These are phyloP conservation scores for Mustela lutreola DNA, from an alignment of 2,113 vertebrate genomes.

Conservation along the genomic window DNA sequence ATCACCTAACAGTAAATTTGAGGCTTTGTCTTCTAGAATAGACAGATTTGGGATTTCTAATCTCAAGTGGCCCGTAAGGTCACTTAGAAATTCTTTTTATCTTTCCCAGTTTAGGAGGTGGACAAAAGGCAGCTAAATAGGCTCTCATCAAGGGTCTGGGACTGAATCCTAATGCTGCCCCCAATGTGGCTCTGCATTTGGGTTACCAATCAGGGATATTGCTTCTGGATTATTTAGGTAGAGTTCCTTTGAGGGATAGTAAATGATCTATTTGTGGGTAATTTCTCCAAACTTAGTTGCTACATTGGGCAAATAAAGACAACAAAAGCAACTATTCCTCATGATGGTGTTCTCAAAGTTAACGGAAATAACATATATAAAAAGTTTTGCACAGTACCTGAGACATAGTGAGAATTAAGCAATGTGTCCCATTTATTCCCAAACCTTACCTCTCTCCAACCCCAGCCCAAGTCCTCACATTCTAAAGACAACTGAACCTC, in stretches of 20 bases:
- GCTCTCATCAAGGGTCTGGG: not conserved
- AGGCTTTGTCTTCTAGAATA: not conserved
- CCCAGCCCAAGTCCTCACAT: not conserved
- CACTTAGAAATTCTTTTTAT: not conserved
- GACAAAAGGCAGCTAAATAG: not conserved
- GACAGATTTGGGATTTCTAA: not conserved
- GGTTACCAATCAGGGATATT: not conserved
- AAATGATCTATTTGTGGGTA: not conserved
- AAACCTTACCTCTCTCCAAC: not conserved
- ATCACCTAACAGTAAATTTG: not conserved
- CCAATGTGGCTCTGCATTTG: not conserved
- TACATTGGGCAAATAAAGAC: not conserved
- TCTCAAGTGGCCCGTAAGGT: not conserved
- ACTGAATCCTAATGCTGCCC: not conserved
- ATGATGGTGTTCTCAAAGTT: not conserved
- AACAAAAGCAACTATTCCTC: not conserved
- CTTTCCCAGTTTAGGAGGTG: not conserved
- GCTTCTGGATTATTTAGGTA: not conserved
- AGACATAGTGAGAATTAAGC: slow-evolving; percentile 3
- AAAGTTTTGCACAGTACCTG: not conserved
- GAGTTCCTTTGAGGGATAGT: not conserved
- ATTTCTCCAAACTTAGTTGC: not conserved
- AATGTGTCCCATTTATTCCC: not conserved
- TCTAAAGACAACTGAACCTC: not conserved
- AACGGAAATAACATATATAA: not conserved